Percentiles rank a stretch among this genome's conserved stretches.
Evolutionary conservation across 1,140 invertebrate genomes (phyloP).

Genomic region (Lasaia peninsularis): DNA sequence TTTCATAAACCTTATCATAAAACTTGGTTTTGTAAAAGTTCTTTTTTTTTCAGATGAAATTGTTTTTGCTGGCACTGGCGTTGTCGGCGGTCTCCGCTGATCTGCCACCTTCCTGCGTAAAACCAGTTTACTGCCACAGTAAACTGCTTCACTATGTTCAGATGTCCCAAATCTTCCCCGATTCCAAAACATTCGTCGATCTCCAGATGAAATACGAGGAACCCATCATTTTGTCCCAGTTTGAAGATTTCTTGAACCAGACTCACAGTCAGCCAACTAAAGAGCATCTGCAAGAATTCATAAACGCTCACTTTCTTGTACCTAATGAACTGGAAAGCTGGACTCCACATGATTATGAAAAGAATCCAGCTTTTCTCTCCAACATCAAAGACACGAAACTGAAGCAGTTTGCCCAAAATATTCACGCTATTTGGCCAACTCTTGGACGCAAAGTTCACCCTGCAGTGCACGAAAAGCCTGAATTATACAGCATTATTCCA

Average conservation of each 20-base stretch:
- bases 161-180: conserved; percentile 82
- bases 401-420: conserved; percentile 76
- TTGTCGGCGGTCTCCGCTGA: neutral
- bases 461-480: conserved; percentile 80
- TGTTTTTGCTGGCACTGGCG: neutral
- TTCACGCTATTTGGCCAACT: conserved; percentile 85
- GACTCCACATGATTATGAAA: conserved; percentile 81
- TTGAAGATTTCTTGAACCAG: conserved; percentile 80
- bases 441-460: conserved; percentile 83
- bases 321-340: conserved; percentile 77
- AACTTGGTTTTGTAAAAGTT: neutral
- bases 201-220: conserved; percentile 44
- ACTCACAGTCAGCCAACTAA: conserved; percentile 77
- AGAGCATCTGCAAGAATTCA: conserved; percentile 79
- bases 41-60: conserved; percentile 2
- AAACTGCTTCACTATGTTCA: conserved; percentile 87
- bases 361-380: conserved; percentile 79
- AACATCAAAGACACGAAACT: conserved; percentile 81
- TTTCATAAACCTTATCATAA: too few species aligned
- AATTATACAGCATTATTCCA: conserved; percentile 85
- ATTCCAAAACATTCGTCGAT: conserved; percentile 94
- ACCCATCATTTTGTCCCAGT: conserved; percentile 68
- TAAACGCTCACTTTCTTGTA: conserved; percentile 71
- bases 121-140: conserved; percentile 87
- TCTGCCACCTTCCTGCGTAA: conserved; percentile 59